A percentile compares a stretch with the other conserved stretches of the same genome.
phyloP scores from a whole-genome alignment of 2,113 vertebrate species.

The Greenwoodochromis staneri region DNA sequence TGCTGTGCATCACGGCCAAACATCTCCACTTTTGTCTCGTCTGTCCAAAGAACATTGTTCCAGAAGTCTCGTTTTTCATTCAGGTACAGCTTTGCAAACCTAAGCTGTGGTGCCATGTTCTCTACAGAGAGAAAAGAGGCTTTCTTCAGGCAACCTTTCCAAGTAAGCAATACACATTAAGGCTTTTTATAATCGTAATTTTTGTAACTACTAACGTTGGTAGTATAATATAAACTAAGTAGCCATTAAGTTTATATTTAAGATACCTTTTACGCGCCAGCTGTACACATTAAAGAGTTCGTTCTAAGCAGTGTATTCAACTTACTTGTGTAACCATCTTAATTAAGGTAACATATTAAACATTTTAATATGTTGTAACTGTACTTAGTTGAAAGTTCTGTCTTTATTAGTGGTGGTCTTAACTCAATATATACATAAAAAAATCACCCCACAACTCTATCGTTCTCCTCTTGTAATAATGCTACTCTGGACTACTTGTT shows the following conservation, averaged over 20 bases:
- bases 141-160: not conserved
- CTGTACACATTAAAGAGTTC: not conserved
- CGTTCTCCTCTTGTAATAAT: not conserved
- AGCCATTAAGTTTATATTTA: not conserved
- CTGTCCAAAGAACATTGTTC: not conserved
- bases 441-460: not conserved
- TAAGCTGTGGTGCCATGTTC: not conserved
- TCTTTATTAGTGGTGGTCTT: not conserved
- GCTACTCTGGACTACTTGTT: not conserved
- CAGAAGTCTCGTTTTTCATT: not conserved
- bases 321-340: not conserved
- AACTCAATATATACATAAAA: not conserved
- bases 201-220: not conserved
- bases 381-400: not conserved
- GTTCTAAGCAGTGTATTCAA: not conserved
- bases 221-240: not conserved
- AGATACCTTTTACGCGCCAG: rapidly evolving
- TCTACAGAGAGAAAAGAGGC: not conserved
- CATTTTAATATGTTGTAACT: not conserved
- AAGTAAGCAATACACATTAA: not conserved
- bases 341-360: not conserved
- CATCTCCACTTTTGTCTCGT: not conserved
- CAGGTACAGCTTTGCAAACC: not conserved
- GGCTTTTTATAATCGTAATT: not conserved
- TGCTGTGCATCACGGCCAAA: not conserved